Evolutionary conservation across 2,113 vertebrate species (phyloP), one percentile per base, ranked within the genome.

Genomic region (Oplegnathus fasciatus): DNA sequence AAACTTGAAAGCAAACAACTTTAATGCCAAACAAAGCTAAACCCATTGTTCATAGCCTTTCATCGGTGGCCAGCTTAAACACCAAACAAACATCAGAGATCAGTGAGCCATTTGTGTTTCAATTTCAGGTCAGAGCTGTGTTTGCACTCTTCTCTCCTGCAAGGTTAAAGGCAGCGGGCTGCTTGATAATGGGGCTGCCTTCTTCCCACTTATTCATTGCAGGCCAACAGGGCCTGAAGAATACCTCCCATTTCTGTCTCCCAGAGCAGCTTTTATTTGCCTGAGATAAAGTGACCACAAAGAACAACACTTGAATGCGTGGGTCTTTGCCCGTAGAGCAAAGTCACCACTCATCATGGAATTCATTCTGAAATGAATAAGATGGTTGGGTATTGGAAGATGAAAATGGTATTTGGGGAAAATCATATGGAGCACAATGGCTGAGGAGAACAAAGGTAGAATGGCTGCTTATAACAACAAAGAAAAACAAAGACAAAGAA

Each of bases 361-460:
- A 65, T 13, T 9, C 28, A 30, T 40, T 71, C 17, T 24, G 34
- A 62, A 58, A 66, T 14, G 6, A 72, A 72, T 13, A 55, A 20
- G 28, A 54, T 30, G 42, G 48, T 60, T 55, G 40, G 8, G 32
- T 9, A 32, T 26, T 66, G 20, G 28, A 66, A n/a, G 46, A 30
- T 62, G 24, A 37, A 71, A 78, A 75, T 13, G 30, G 42, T 61
- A 26, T 34, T 34, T 52, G 20, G 28, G 15, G 52, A 18, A 70
- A 65, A 58, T 37, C 6, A 50, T 34, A 62, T 44, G 20, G 30
- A 37, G 24, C 20, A 70, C 3, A 28, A n/a, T 15, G 0, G 57
- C 15, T 52, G 24, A 74, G 28, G 58, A 75, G 10, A 79, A 70
- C 22, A 78, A 44, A 71, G 57, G 40, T 9, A 66, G 30, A 50